phyloP scores from a whole-genome alignment of 2,888 invertebrate genomes.

The Diarsia dahlii region DNA sequence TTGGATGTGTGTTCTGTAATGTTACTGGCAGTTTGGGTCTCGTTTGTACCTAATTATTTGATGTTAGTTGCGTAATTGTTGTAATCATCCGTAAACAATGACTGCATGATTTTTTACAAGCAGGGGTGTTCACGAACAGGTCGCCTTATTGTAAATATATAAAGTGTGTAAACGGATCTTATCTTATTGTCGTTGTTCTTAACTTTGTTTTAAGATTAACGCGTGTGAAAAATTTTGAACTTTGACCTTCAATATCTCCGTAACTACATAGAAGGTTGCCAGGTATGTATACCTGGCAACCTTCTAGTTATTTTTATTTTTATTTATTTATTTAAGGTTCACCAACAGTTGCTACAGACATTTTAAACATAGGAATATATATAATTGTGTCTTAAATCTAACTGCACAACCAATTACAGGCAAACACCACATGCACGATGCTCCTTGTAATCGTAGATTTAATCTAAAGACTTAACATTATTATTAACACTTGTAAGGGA shows the following conservation, averaged over 20 bases:
- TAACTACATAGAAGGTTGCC: neutral
- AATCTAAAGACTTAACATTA: too few relatives aligned
- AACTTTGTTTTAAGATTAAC: neutral
- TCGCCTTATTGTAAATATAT: neutral
- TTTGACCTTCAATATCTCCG: neutral
- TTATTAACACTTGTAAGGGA: too few relatives aligned
- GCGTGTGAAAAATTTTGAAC: neutral
- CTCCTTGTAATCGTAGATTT: too few relatives aligned
- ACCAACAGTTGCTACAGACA: too few relatives aligned
- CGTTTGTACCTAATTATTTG: neutral
- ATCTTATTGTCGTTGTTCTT: too few relatives aligned
- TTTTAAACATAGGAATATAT: too few relatives aligned
- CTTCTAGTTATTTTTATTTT: too few relatives aligned
- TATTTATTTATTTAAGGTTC: too few relatives aligned
- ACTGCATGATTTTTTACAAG: neutral
- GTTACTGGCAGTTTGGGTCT: slow-evolving; percentile 3
- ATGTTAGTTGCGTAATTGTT: neutral
- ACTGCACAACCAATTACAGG: too few relatives aligned
- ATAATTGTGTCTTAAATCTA: too few relatives aligned
- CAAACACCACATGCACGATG: too few relatives aligned
- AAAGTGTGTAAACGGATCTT: neutral
- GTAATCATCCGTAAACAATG: neutral
- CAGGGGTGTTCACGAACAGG: neutral
- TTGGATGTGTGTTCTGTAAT: slow-evolving; percentile 29
- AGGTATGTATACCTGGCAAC: too few relatives aligned